phyloP scores from a whole-genome alignment of 2,888 invertebrate genomes.

The Alcis repandata region DNA sequence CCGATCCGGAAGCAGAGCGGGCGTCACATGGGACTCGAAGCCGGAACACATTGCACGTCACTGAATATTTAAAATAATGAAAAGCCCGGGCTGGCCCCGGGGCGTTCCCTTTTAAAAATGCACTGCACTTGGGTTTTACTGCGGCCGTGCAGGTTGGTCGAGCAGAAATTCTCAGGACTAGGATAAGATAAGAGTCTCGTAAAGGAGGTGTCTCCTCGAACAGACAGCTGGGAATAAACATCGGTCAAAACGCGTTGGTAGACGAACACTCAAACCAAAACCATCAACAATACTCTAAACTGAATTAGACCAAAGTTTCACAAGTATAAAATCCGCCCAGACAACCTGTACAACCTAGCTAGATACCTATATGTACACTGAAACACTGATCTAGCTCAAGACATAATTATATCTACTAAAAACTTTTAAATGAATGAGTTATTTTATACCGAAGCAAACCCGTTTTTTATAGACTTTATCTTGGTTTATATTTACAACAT shows the following conservation, averaged over 20 bases:
- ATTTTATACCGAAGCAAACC: slow-evolving; percentile 5
- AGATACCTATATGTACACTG: slow-evolving; percentile 3
- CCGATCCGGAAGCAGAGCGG: slow-evolving; percentile 59
- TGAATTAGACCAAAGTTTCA: slow-evolving; percentile 43
- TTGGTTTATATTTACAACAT: neutral
- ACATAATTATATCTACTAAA: slow-evolving; percentile 8
- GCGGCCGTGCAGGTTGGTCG: slow-evolving; percentile 83
- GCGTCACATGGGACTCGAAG: slow-evolving; percentile 63
- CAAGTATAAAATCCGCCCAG: slow-evolving; percentile 28
- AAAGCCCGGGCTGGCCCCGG: slow-evolving; percentile 73
- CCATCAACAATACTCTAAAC: slow-evolving; percentile 47
- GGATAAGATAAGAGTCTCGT: slow-evolving; percentile 75
- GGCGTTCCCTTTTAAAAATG: slow-evolving; percentile 85
- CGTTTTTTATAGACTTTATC: neutral
- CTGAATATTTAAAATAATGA: slow-evolving; percentile 86
- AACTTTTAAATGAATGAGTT: neutral
- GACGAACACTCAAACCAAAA: slow-evolving; percentile 57
- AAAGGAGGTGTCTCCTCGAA: slow-evolving; percentile 73
- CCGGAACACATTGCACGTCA: slow-evolving; percentile 76
- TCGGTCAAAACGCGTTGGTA: slow-evolving; percentile 56
- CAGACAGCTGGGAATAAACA: slow-evolving; percentile 63
- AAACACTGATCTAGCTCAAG: slow-evolving; percentile 7
- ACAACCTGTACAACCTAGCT: slow-evolving; percentile 13
- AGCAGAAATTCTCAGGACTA: slow-evolving; percentile 72
- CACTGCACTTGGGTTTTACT: slow-evolving; percentile 83